Conservation (phyloP, 1,140 invertebrate genomes). For the Acromyrmex echinatior region DNA sequence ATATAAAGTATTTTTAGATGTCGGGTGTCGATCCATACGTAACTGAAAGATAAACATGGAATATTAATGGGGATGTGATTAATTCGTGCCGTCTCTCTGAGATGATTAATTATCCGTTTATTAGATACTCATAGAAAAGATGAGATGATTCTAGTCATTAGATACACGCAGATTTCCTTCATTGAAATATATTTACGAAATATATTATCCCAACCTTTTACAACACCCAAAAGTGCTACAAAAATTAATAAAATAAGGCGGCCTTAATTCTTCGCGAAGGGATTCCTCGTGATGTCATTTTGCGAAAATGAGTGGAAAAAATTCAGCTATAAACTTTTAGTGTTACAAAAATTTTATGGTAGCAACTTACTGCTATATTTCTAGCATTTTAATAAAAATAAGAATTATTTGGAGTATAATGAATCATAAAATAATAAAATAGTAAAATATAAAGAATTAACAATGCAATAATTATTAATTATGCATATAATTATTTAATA, state of each 20-base stretch:
- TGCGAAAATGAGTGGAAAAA: neutral
- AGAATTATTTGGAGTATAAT: neutral
- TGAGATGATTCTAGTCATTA: neutral
- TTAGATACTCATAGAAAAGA: slow-evolving; percentile 11
- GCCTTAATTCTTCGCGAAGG: neutral
- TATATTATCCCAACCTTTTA: neutral
- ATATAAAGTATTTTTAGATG: neutral
- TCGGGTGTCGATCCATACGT: neutral
- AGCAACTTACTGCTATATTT: neutral
- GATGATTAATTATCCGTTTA: slow-evolving; percentile 39
- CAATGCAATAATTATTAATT: neutral
- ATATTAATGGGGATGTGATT: slow-evolving; percentile 41
- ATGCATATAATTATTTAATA: too few species aligned
- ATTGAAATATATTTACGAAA: slow-evolving; percentile 24
- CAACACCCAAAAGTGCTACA: neutral
- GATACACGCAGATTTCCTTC: neutral
- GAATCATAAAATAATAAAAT: neutral
- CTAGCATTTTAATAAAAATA: neutral
- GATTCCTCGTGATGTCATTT: neutral
- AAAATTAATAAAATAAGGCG: slow-evolving; percentile 5
- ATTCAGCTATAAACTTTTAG: neutral
- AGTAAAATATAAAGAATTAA: slow-evolving; percentile 1
- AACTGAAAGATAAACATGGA: slow-evolving; percentile 2
- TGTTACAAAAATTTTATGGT: neutral
- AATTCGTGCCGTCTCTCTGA: neutral